phyloP scores from a whole-genome alignment of 2,888 invertebrate genomes.

The Pecten maximus region DNA sequence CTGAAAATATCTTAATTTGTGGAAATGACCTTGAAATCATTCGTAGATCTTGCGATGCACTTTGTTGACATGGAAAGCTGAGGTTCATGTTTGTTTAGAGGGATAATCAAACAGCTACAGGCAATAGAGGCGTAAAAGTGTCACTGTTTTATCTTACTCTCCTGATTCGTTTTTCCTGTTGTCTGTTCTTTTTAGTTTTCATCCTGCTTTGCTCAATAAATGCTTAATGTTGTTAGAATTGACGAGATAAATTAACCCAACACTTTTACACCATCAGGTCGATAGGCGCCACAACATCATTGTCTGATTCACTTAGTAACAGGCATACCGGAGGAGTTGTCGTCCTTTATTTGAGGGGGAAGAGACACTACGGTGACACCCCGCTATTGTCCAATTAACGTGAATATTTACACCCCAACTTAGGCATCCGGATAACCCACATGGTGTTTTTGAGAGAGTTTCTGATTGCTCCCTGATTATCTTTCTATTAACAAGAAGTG shows the following conservation, averaged over 20 bases:
- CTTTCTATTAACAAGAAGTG: too few species aligned
- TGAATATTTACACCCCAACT: too few species aligned
- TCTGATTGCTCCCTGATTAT: too few species aligned
- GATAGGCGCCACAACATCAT: neutral
- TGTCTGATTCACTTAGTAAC: neutral
- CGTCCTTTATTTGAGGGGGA: neutral
- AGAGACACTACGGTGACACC: neutral
- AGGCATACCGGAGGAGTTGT: neutral
- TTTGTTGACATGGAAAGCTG: constrained; percentile 1
- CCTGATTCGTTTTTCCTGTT: neutral
- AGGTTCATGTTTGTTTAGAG: neutral
- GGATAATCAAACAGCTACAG: neutral
- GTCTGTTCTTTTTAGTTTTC: neutral
- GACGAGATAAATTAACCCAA: constrained; percentile 20
- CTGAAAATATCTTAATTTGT: neutral
- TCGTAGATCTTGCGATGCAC: neutral
- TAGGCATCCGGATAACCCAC: too few species aligned
- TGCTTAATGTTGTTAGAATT: neutral
- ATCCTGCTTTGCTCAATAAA: constrained; percentile 1
- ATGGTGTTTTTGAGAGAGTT: too few species aligned
- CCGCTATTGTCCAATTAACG: too few species aligned
- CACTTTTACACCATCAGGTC: constrained; percentile 18
- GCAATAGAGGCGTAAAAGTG: neutral
- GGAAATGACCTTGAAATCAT: neutral
- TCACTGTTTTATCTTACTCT: neutral